A percentile compares a stretch with the other conserved stretches of the same genome.
Conservation (phyloP, 2,888 invertebrate genomes). For the Luperina testacea region DNA sequence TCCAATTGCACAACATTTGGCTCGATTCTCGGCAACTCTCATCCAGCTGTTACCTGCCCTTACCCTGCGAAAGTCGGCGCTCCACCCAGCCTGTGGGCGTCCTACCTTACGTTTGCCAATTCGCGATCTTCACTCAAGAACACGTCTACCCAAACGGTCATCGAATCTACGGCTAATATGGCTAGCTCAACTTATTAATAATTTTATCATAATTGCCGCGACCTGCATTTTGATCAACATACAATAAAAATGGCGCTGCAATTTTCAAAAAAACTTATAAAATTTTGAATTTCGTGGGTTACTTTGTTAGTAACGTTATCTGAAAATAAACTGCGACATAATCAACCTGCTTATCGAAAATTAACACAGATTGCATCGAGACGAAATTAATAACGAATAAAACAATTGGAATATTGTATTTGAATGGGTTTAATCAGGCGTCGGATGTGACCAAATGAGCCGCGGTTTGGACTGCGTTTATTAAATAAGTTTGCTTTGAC, state of each 20-base stretch:
- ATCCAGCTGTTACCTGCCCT: background rate
- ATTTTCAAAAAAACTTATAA: too few species aligned
- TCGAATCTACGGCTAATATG: background rate
- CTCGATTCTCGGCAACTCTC: background rate
- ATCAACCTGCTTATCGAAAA: background rate
- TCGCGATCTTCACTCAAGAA: background rate
- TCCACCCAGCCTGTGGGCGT: background rate
- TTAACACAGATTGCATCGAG: slow-evolving; percentile 56
- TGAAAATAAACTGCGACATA: background rate
- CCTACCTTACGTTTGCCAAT: background rate
- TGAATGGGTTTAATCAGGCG: slow-evolving; percentile 71
- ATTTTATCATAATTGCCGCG: background rate
- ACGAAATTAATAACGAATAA: slow-evolving; percentile 64
- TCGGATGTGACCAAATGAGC: slow-evolving; percentile 72
- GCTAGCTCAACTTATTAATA: background rate
- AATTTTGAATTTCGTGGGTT: too few species aligned
- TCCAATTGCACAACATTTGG: background rate
- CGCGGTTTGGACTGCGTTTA: slow-evolving; percentile 64
- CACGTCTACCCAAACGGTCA: background rate
- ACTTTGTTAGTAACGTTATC: background rate
- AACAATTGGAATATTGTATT: slow-evolving; percentile 63
- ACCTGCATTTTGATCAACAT: background rate
- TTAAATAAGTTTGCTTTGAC: slow-evolving; percentile 71
- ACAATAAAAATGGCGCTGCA: background rate
- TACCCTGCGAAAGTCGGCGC: background rate